A percentile compares a stretch with the other conserved stretches of the same genome.
Evolutionary conservation across 2,113 vertebrate species (phyloP).

Genomic region (Athene noctua): DNA sequence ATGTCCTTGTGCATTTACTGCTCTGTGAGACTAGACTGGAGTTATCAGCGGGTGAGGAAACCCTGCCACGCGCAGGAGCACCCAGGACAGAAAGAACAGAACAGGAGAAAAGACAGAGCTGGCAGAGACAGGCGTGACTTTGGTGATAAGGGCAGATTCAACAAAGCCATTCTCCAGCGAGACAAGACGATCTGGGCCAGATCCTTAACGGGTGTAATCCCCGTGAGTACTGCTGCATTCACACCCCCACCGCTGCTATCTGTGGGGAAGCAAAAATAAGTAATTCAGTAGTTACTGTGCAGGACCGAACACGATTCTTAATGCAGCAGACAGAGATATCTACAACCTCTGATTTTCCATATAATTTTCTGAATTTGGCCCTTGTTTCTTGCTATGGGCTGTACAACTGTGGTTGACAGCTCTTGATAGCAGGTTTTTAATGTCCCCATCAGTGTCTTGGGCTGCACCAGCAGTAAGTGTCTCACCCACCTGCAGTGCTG

Average conservation of each 20-base stretch:
- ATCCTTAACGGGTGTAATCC: not conserved
- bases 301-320: not conserved
- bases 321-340: not conserved
- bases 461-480: not conserved
- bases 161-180: not conserved
- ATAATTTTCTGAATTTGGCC: not conserved
- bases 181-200: fast-evolving
- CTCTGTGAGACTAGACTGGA: not conserved
- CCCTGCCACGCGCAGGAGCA: not conserved
- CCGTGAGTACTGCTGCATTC: not conserved
- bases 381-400: not conserved
- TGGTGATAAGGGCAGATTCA: not conserved
- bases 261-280: not conserved
- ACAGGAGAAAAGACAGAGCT: not conserved
- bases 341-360: not conserved
- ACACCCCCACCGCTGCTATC: not conserved
- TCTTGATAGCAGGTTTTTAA: not conserved
- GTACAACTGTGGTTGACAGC: not conserved
- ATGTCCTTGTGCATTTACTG: not conserved
- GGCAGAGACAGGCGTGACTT: not conserved
- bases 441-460: not conserved
- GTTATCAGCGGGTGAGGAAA: not conserved
- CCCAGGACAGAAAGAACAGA: not conserved
- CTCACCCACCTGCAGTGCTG: not conserved
- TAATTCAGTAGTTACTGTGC: not conserved